These are phyloP conservation scores for Bos indicus DNA, from an alignment of 2,113 vertebrate species.

Conservation along the genomic window DNA sequence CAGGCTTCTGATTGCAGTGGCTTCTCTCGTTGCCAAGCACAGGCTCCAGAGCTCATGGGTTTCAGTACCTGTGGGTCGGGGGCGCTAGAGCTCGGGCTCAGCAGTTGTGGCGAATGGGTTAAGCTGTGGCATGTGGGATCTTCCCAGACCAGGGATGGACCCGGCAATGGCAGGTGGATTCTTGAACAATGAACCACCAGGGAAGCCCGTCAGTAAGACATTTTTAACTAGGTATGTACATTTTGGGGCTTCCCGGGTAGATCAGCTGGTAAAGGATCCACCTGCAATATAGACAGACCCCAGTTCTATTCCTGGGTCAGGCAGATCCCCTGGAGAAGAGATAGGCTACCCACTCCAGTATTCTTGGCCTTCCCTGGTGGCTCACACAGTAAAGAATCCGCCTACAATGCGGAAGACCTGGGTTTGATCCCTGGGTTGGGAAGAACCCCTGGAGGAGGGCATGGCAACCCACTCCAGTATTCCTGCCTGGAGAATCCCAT, in stretches of 20 bases:
- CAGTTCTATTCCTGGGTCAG: not conserved
- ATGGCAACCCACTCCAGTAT: not conserved
- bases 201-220: not conserved
- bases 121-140: not conserved
- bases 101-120: not conserved
- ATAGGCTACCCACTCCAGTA: not conserved
- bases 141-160: not conserved
- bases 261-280: not conserved
- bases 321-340: not conserved
- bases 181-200: not conserved
- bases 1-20: not conserved
- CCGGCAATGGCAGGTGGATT: not conserved
- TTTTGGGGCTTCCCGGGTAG: not conserved
- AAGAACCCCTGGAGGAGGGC: not conserved
- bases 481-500: not conserved
- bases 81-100: not conserved
- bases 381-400: not conserved
- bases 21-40: not conserved
- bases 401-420: accelerated
- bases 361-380: not conserved
- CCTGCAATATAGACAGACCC: not conserved
- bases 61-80: not conserved
- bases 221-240: not conserved
- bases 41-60: not conserved
- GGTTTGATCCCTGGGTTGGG: not conserved